phyloP scores from a whole-genome alignment of 2,888 invertebrate species.

The Strigamia transsilvanica region DNA sequence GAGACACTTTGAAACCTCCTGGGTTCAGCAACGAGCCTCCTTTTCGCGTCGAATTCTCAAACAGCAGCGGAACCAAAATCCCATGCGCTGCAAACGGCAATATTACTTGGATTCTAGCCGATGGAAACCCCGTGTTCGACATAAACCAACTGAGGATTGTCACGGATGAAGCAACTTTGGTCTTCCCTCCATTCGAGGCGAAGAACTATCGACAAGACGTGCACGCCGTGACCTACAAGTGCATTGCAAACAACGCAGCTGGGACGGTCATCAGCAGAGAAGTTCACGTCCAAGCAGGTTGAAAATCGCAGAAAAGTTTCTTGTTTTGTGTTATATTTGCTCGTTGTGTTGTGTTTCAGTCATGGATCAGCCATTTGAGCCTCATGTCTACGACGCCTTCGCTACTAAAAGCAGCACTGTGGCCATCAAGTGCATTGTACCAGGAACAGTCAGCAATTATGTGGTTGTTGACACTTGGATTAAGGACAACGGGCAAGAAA shows the following conservation, averaged over 20 bases:
- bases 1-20: too few species aligned
- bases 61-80: neutral
- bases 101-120: neutral
- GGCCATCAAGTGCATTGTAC: neutral
- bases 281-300: conserved; percentile 20
- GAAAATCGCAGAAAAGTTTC: neutral
- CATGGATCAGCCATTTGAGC: conserved; percentile 19
- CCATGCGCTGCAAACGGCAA: neutral
- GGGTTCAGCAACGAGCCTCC: neutral
- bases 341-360: neutral
- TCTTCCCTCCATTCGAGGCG: neutral
- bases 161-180: neutral
- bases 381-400: conserved; percentile 2
- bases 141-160: neutral
- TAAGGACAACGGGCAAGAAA: conserved; percentile 1
- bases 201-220: neutral
- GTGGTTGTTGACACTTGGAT: conserved; percentile 6
- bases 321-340: neutral
- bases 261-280: neutral
- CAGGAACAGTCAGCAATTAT: neutral
- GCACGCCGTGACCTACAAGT: neutral
- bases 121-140: neutral
- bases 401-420: neutral
- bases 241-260: neutral
- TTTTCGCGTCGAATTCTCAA: neutral